Conservation (phyloP, 2,888 invertebrate genomes). For the Heterodera filipjevi region DNA sequence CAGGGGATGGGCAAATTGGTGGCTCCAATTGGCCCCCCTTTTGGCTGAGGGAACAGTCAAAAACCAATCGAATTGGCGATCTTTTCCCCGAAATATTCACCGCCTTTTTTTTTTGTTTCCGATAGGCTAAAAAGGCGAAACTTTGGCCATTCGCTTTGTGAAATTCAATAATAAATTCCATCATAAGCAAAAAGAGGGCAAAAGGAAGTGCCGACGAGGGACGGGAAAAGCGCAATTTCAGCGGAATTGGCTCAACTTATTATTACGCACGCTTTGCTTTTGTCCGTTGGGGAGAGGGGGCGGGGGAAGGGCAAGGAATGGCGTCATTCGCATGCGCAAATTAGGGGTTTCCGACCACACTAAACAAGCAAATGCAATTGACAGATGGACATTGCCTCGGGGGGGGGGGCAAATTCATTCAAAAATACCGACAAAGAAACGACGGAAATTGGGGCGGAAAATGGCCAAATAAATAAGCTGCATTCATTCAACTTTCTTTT, state of each 20-base stretch:
- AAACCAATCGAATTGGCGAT: neutral
- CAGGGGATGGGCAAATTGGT: neutral
- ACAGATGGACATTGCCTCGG: neutral
- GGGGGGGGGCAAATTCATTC: too few species aligned
- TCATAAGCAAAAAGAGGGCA: neutral
- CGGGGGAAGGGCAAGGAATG: neutral
- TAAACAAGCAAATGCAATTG: neutral
- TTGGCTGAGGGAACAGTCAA: neutral
- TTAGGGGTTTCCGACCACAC: neutral
- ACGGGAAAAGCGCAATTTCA: conserved; percentile 1
- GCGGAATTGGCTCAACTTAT: neutral
- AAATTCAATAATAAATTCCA: neutral
- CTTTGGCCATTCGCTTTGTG: neutral
- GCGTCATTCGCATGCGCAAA: neutral
- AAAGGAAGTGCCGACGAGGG: neutral
- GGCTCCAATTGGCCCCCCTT: neutral
- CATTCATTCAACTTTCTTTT: neutral
- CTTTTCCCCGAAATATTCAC: neutral
- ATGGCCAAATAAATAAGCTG: too few species aligned
- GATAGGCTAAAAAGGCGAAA: neutral
- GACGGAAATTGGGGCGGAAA: neutral
- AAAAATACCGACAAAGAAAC: too few species aligned
- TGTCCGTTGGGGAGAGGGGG: neutral
- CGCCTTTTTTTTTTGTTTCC: neutral
- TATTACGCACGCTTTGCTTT: neutral